A percentile compares a stretch with the other conserved stretches of the same genome.
Conservation (phyloP, 1,140 invertebrate species). For the Teleopsis dalmanni region DNA sequence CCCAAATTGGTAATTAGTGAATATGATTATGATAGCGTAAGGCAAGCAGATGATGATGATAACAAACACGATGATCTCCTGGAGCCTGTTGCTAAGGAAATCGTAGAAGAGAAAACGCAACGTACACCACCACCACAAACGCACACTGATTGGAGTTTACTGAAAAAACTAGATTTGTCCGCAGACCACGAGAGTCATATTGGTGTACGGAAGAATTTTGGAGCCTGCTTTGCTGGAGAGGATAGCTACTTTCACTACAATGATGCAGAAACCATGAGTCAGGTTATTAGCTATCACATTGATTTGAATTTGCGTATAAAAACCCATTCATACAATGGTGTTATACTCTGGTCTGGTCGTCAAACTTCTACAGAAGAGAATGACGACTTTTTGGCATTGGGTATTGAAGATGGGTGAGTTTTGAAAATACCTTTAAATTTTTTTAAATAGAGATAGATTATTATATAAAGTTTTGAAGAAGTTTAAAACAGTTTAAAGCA, state of each 20-base stretch:
- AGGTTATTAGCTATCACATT: constrained; percentile 43
- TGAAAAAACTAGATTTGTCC: constrained; percentile 36
- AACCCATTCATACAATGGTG: constrained; percentile 49
- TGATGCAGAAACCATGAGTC: constrained; percentile 66
- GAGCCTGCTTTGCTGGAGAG: constrained; percentile 61
- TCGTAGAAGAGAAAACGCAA: background rate
- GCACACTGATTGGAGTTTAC: constrained; percentile 37
- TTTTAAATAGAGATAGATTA: background rate
- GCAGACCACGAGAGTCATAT: constrained; percentile 30
- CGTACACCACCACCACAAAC: background rate
- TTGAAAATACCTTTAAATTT: constrained; percentile 16
- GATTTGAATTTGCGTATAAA: constrained; percentile 43
- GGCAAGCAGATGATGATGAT: background rate
- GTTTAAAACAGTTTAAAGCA: no score
- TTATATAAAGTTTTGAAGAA: background rate
- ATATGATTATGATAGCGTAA: constrained; percentile 6
- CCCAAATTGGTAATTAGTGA: constrained; percentile 7
- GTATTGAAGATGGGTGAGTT: constrained; percentile 67
- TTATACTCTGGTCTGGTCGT: constrained; percentile 86
- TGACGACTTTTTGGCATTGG: constrained; percentile 77
- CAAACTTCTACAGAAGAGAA: constrained; percentile 57
- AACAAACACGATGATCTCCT: constrained; percentile 1
- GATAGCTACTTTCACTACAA: constrained; percentile 59
- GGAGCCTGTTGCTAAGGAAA: background rate
- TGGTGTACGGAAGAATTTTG: constrained; percentile 35